A percentile compares a stretch with the other conserved stretches of the same genome.
Conservation (phyloP, 2,113 vertebrate species). For the Callipepla squamata region DNA sequence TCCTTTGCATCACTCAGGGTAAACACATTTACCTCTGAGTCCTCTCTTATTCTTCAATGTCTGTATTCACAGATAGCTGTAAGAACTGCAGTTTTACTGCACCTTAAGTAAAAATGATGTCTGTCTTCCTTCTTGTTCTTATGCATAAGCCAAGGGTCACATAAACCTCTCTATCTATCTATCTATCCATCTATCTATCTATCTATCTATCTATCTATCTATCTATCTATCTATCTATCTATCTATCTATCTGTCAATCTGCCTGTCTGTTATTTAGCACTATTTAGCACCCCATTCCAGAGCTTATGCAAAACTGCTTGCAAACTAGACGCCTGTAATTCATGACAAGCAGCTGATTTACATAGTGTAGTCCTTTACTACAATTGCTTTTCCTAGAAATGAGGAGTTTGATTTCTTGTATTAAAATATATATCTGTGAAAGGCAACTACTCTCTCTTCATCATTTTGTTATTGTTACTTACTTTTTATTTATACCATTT, state of each 20-base stretch:
- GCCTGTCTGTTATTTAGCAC: too few relatives aligned
- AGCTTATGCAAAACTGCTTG: background rate
- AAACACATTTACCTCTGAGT: background rate
- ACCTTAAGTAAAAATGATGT: background rate
- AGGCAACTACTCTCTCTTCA: background rate
- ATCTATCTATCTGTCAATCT: too few relatives aligned
- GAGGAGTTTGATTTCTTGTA: background rate
- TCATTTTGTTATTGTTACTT: background rate
- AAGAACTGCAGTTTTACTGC: background rate
- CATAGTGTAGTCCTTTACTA: background rate
- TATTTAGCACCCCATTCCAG: background rate
- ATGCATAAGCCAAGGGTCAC: background rate
- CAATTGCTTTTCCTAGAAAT: background rate
- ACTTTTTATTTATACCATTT: background rate
- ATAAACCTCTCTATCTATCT: background rate
- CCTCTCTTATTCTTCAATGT: background rate
- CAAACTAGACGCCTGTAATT: background rate
- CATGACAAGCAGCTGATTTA: background rate
- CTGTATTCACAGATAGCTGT: slow-evolving; percentile 1
- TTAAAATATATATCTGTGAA: background rate
- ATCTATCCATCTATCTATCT: background rate
- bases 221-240: background rate
- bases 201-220: too few relatives aligned
- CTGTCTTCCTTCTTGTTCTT: background rate
- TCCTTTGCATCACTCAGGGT: background rate